Conservation (phyloP, 2,113 vertebrate species). For the Gasterosteus aculeatus region DNA sequence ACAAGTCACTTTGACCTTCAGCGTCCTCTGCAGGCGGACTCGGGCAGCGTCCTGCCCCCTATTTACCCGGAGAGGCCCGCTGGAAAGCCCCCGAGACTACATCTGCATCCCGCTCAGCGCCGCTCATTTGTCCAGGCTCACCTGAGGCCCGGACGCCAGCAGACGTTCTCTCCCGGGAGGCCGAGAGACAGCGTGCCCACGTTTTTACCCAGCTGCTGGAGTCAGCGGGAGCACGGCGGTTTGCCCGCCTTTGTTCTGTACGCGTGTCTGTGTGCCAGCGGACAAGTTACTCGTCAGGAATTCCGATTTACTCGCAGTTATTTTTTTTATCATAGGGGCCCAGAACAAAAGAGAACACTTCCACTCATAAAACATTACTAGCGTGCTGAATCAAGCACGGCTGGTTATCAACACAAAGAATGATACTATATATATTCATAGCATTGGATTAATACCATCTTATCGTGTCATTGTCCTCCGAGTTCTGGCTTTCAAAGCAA, state of each 20-base stretch:
- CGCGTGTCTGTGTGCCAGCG: constrained; percentile 16
- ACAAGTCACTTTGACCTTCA: constrained; percentile 78
- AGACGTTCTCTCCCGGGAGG: constrained; percentile 55
- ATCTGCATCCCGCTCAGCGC: constrained; percentile 63
- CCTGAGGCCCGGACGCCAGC: constrained; percentile 53
- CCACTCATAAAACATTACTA: not conserved
- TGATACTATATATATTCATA: not conserved
- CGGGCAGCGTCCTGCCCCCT: constrained; percentile 45
- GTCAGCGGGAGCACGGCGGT: constrained; percentile 61
- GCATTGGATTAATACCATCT: not conserved
- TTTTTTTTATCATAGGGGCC: not conserved
- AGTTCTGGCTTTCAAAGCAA: not conserved
- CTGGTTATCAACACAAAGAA: not conserved
- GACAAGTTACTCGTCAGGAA: not conserved
- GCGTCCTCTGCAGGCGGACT: constrained; percentile 54
- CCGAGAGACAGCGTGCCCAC: constrained; percentile 37
- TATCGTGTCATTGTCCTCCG: not conserved
- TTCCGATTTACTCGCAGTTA: not conserved
- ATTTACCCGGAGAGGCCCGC: constrained; percentile 59
- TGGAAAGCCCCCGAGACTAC: constrained; percentile 72
- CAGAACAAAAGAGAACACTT: not conserved
- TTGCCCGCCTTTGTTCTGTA: constrained; percentile 59
- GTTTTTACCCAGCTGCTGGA: constrained; percentile 62
- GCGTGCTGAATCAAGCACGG: not conserved
- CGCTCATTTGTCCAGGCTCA: constrained; percentile 74